phyloP scores from a whole-genome alignment of 1,140 invertebrate genomes.

The Fopius arisanus region DNA sequence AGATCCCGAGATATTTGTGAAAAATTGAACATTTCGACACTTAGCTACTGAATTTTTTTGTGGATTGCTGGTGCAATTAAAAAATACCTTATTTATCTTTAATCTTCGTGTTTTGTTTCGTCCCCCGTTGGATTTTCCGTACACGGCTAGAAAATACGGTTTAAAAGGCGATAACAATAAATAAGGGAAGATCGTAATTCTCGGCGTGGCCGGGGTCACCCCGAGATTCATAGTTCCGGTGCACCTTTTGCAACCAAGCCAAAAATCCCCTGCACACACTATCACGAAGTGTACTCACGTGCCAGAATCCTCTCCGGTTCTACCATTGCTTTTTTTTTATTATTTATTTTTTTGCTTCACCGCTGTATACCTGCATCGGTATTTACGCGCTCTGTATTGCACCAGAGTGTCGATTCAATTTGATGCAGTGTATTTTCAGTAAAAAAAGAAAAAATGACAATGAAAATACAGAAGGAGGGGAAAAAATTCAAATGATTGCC shows the following conservation, averaged over 20 bases:
- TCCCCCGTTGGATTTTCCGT: background rate
- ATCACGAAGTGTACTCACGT: background rate
- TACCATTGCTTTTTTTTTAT: background rate
- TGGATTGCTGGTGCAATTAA: too few species aligned
- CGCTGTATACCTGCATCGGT: background rate
- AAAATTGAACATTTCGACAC: too few species aligned
- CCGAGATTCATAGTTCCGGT: slow-evolving; percentile 27
- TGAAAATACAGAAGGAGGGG: too few species aligned
- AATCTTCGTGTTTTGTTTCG: background rate
- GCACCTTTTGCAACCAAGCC: background rate
- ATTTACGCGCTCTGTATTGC: background rate
- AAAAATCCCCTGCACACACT: background rate
- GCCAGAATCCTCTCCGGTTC: background rate
- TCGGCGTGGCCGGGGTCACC: slow-evolving; percentile 21
- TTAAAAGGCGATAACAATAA: slow-evolving; percentile 46
- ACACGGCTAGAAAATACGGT: slow-evolving; percentile 37
- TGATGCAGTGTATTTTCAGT: too few species aligned
- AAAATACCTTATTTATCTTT: too few species aligned
- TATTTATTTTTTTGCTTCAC: background rate
- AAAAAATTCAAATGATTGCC: too few species aligned
- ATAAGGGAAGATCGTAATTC: slow-evolving; percentile 40
- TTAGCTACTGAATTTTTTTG: too few species aligned
- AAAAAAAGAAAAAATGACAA: too few species aligned
- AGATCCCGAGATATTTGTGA: too few species aligned
- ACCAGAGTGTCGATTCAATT: background rate